phyloP scores from a whole-genome alignment of 2,888 invertebrate genomes.

The Neoaliturus tenellus region DNA sequence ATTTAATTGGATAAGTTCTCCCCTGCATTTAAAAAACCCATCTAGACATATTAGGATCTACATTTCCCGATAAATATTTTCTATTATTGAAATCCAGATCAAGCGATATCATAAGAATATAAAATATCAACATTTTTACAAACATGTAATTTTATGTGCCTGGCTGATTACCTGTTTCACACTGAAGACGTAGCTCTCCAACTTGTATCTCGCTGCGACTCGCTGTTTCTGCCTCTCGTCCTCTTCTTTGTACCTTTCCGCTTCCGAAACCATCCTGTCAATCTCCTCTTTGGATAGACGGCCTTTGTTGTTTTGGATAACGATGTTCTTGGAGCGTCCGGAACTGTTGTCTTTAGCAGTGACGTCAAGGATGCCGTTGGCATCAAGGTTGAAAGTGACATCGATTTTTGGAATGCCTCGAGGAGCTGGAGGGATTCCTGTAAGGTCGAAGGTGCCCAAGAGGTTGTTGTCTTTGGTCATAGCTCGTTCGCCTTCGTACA shows the following conservation, averaged over 20 bases:
- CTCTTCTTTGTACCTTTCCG: constrained; percentile 71
- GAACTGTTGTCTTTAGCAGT: constrained; percentile 72
- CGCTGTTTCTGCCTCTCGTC: constrained; percentile 71
- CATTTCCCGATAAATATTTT: no score
- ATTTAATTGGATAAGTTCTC: no score
- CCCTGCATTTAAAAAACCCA: no score
- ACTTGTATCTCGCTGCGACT: constrained; percentile 72
- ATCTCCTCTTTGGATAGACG: constrained; percentile 74
- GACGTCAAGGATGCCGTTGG: constrained; percentile 73
- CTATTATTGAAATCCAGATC: no score
- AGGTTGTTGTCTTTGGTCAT: constrained; percentile 89
- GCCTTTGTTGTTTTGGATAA: constrained; percentile 74
- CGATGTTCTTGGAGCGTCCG: constrained; percentile 72
- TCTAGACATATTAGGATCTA: no score
- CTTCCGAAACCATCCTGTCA: constrained; percentile 72
- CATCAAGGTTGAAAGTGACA: constrained; percentile 84
- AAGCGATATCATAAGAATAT: no score
- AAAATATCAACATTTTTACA: no score
- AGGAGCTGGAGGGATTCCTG: constrained; percentile 86
- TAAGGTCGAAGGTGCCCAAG: constrained; percentile 78
- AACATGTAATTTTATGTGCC: no score
- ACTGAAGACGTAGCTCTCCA: constrained; percentile 71
- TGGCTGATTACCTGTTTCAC: no score
- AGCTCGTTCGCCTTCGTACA: constrained; percentile 88
- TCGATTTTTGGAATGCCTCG: constrained; percentile 86